Conservation (phyloP, 2,797 vertebrate genomes). For the Smutsia gigantea region DNA sequence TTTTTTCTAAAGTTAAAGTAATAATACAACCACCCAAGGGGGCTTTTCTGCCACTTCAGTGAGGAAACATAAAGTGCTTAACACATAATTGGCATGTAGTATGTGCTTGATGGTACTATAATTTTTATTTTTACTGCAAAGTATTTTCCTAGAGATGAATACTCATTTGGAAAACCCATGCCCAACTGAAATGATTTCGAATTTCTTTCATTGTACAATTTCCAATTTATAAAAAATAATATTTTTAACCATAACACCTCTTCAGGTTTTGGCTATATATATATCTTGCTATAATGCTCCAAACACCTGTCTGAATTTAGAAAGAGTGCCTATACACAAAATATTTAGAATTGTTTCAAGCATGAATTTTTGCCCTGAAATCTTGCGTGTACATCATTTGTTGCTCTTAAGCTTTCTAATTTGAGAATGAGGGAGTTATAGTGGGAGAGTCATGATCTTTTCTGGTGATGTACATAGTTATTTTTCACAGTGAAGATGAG, state of each 20-base stretch:
- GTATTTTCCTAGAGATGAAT: background rate
- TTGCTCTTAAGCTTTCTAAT: background rate
- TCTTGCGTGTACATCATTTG: background rate
- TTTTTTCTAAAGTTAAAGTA: background rate
- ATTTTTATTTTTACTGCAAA: constrained; percentile 33
- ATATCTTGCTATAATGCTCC: background rate
- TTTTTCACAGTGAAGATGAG: background rate
- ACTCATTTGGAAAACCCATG: background rate
- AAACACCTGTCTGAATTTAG: background rate
- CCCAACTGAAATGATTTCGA: background rate
- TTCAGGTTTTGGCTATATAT: background rate
- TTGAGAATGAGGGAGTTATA: background rate
- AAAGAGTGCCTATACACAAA: background rate
- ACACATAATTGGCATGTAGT: background rate
- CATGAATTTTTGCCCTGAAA: background rate
- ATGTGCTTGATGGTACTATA: background rate
- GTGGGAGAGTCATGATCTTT: background rate
- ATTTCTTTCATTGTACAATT: background rate
- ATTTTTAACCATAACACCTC: background rate
- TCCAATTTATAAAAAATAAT: background rate
- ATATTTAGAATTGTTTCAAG: background rate
- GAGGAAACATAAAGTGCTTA: background rate
- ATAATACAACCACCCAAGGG: background rate
- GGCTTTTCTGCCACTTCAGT: background rate
- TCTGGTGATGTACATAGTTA: background rate